These are phyloP conservation scores for Nannobrachium achirus DNA, from an alignment of 2,113 vertebrate species.

Conservation along the genomic window DNA sequence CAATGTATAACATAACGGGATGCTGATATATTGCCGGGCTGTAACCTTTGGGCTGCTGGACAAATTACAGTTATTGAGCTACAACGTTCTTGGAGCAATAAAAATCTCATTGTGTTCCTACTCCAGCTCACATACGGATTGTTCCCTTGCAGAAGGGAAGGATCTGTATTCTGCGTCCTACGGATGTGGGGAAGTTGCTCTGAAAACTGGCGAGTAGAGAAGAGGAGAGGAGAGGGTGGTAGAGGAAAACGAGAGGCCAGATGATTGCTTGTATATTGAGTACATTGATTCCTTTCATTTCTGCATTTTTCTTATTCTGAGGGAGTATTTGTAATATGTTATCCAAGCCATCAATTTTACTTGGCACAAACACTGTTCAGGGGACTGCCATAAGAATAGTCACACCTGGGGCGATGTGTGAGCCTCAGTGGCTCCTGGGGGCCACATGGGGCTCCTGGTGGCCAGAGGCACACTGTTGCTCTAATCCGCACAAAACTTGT, in stretches of 20 bases:
- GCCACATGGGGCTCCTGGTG: too few species aligned
- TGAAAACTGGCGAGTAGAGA: neutral
- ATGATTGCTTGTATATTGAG: neutral
- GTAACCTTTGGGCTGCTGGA: slow-evolving; percentile 70
- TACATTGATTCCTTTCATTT: slow-evolving; percentile 1
- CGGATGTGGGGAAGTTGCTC: neutral
- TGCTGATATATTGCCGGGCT: slow-evolving; percentile 71
- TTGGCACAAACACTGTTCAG: too few species aligned
- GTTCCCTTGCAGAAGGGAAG: slow-evolving; percentile 14
- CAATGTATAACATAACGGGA: slow-evolving; percentile 56
- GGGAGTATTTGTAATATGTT: neutral
- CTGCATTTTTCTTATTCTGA: neutral
- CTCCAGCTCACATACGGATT: slow-evolving; percentile 55
- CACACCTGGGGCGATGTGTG: too few species aligned
- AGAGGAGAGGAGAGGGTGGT: neutral
- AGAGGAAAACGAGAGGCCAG: slow-evolving; percentile 6
- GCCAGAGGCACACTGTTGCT: too few species aligned
- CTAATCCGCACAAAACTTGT: too few species aligned
- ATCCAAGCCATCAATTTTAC: neutral
- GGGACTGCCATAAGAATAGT: too few species aligned
- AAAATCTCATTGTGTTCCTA: slow-evolving; percentile 51
- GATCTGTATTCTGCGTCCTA: neutral
- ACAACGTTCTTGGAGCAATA: slow-evolving; percentile 71
- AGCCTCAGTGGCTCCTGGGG: too few species aligned
- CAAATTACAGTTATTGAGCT: slow-evolving; percentile 74